Base-by-base conservation (phyloP, 2,797 vertebrate species). In the Triplophysa bombifrons region DNA sequence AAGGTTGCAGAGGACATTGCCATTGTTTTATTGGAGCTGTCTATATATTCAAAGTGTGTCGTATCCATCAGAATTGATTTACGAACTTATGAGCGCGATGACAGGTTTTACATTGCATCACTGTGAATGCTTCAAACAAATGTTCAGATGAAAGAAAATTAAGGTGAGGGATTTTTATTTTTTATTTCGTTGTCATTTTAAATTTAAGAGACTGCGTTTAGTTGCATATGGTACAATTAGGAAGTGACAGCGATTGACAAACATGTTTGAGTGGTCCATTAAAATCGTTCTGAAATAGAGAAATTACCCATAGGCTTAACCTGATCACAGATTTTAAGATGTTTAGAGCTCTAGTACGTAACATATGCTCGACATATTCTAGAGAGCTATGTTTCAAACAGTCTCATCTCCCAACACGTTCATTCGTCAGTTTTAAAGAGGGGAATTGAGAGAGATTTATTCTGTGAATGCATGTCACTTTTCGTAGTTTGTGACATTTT, bases 321-420 rank as follows among this genome's bases (percentile, higher is more conserved):
- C 82, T 80, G 81, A 82, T 65, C 72, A 78, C 63, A 60, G 53
- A 68, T 67, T 66, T 72, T 30, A 77, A 30, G 30, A 75, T 66
- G 63, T 72, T 83, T 84, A 79, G 38, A 78, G 60, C 22, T 34
- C 65, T 77, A 38, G 34, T 38, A 74, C 73, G 19, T 72, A 78
- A 82, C 85, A 86, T 86, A 86, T 84, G 83, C 69, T 82, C 50
- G 0, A 72, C 83, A 74, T 80, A 80, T 78, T 86, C 66, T 64
- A 46, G 38, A 75, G 73, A 30, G 65, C 60, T 61, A 58, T 78
- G 72, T 81, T 75, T 82, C 71, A 73, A 66, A 76, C 72, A 60
- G 46, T 68, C 73, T 44, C 83, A 53, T 74, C 75, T 86, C 82
- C 76, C 83, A 27, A 65, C 70, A 84, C 76, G 83, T 81, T 61